Evolutionary conservation across 2,888 invertebrate genomes (phyloP).

Genomic region (Hyposoter didymator): DNA sequence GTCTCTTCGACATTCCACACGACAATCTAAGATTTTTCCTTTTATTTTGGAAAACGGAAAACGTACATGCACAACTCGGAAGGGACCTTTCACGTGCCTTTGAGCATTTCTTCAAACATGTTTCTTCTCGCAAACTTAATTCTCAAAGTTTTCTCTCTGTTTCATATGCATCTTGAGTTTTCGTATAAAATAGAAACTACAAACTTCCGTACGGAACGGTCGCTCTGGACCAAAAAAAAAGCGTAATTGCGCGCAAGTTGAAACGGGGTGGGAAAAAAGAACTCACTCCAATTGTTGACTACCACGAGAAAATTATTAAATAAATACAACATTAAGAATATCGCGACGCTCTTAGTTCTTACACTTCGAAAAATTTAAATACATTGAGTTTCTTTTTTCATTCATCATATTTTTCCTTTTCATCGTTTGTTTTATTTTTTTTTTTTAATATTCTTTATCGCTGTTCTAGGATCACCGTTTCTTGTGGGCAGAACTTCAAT

Average conservation of each 20-base stretch:
- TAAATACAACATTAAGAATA: constrained; percentile 82
- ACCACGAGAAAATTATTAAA: constrained; percentile 79
- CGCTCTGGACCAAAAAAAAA: constrained; percentile 74
- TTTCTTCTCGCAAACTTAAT: constrained; percentile 17
- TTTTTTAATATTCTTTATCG: constrained; percentile 88
- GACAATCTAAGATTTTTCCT: constrained; percentile 20
- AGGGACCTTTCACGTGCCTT: constrained; percentile 43
- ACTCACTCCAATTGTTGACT: constrained; percentile 75
- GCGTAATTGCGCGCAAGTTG: constrained; percentile 74
- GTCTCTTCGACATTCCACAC: not conserved
- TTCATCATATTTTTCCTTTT: constrained; percentile 37
- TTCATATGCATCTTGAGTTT: constrained; percentile 56
- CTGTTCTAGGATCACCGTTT: constrained; percentile 97
- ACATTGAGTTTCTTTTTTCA: constrained; percentile 60
- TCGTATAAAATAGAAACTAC: constrained; percentile 79
- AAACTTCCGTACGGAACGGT: constrained; percentile 74
- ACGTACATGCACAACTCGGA: constrained; percentile 76
- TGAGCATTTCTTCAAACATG: constrained; percentile 12
- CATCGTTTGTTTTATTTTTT: constrained; percentile 34
- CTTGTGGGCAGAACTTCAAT: constrained; percentile 96
- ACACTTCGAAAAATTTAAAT: constrained; percentile 70
- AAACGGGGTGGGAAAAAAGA: constrained; percentile 57
- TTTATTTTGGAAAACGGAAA: constrained; percentile 73
- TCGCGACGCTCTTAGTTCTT: constrained; percentile 80
- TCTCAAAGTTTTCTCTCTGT: constrained; percentile 18